Evolutionary conservation across 2,888 invertebrate genomes (phyloP), one percentile per base, ranked within the genome.

Genomic region (Phragmatobia fuliginosa): DNA sequence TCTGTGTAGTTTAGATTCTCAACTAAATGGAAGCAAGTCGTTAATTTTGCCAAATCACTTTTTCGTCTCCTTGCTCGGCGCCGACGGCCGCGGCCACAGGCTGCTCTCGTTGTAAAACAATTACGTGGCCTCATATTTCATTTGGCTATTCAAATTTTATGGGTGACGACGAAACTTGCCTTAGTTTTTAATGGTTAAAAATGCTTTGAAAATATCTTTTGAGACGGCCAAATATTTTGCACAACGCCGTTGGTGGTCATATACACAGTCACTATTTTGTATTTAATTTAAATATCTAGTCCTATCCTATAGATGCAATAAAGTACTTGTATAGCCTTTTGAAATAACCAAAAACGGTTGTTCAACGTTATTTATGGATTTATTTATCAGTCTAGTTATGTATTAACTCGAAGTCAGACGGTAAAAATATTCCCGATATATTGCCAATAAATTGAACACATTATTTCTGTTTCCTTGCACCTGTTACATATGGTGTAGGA

Each of bases 21-120:
- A 68, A 71, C 80, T 85, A 86, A 88, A 90, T 88, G 83, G 86
- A 87, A 73, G 76, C 74, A 62, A 81, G 84, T 84, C 88, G 85
- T 91, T 88, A 90, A 90, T 89, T 91, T 86, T 82, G 86, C 87
- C 80, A 90, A 91, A 91, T 90, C 86, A 90, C 88, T 88, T 85
- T 90, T 89, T 85, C 81, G 87, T 86, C 87, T 88, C 83, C 81
- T 70, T 80, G 77, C 78, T 75, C 85, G 88, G 86, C 89, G 87
- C 84, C 83, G 77, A 72, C 73, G 77, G 69, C 71, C 67, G 70
- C 77, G 74, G 71, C 70, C 41, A 58, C 58, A 62, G 79, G 77
- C 72, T 70, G 71, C 68, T 74, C 78, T 69, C 67, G 77, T 81
- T 81, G 76, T 80, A 75, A 85, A 85, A 86, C 84, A 88, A 88